Evolutionary conservation across 1,140 invertebrate genomes (phyloP), one percentile per base, ranked within the genome.

Genomic region (Prorops nasuta): DNA sequence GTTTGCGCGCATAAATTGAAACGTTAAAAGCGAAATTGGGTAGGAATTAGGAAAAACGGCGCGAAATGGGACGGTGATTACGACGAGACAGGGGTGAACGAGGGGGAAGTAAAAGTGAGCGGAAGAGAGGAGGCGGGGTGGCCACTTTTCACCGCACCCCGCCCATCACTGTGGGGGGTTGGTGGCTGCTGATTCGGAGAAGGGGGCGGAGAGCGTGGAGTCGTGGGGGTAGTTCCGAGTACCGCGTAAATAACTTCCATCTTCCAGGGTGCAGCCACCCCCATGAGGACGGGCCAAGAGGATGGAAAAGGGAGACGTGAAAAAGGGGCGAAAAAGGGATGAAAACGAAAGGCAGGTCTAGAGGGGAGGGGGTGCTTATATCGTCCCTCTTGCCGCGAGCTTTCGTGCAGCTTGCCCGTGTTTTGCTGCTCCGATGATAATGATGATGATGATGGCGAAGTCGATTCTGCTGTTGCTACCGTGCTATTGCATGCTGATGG

Each of bases 1-100:
- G 54, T 69, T 55, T 40, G 53, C 60, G 59, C 40, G 56, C 58
- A 66, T 66, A 73, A 73, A 73, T 73, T 73, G 71, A 73, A 73
- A 73, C 63, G 63, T 52, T 67, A 66, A 67, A 63, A 67, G 60
- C 60, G 63, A 60, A 67, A 66, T 67, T 66, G 63, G 60, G 62
- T 66, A 67, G 64, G 51, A 67, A 67, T 67, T 67, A 66, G 63
- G 64, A 64, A 64, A 64, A 64, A 64, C 51, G 58, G 58, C 54
- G 44, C 61, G 62, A 64, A 63, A 64, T 64, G 62, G 62, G 55
- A 64, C 49, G 61, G 51, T 64, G 58, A 64, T 64, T 64, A 64
- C 49, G 49, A 42, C 14, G 28, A 38, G 36, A 37, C 15, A 20
- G 28, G 22, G 16, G 19, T 6, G 22, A 19, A 20, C 31, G 39